These are phyloP conservation scores for Petrocephalus microphthalmus DNA, from an alignment of 2,113 vertebrate species.

Conservation along the genomic window DNA sequence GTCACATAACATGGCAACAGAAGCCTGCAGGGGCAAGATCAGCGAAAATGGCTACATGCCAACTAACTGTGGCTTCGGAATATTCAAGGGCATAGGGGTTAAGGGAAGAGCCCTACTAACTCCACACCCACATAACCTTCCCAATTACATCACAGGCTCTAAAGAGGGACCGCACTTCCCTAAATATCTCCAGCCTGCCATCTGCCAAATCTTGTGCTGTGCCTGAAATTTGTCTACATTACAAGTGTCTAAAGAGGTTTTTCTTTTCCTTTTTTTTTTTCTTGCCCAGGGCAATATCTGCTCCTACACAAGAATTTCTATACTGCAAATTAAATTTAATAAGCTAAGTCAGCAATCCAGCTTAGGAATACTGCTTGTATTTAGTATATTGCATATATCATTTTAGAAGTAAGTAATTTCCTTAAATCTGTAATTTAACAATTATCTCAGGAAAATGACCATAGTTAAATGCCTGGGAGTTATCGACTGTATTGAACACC, in stretches of 20 bases:
- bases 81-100: background rate
- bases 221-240: conserved; percentile 7
- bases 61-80: background rate
- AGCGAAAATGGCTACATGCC: background rate
- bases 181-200: background rate
- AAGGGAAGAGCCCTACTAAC: background rate
- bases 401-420: conserved; percentile 28
- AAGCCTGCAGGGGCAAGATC: background rate
- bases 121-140: background rate
- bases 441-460: background rate
- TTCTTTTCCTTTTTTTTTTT: background rate
- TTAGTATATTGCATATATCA: background rate
- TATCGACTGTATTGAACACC: conserved; percentile 22
- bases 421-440: background rate
- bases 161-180: background rate
- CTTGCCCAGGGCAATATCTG: background rate
- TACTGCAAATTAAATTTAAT: background rate
- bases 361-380: background rate
- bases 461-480: conserved; percentile 8
- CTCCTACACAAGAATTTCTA: background rate
- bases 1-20: background rate
- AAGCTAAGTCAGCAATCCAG: background rate
- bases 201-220: background rate
- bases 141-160: background rate
- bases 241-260: background rate